Evolutionary conservation across 2,113 vertebrate genomes (phyloP).

Genomic region (Pica pica): DNA sequence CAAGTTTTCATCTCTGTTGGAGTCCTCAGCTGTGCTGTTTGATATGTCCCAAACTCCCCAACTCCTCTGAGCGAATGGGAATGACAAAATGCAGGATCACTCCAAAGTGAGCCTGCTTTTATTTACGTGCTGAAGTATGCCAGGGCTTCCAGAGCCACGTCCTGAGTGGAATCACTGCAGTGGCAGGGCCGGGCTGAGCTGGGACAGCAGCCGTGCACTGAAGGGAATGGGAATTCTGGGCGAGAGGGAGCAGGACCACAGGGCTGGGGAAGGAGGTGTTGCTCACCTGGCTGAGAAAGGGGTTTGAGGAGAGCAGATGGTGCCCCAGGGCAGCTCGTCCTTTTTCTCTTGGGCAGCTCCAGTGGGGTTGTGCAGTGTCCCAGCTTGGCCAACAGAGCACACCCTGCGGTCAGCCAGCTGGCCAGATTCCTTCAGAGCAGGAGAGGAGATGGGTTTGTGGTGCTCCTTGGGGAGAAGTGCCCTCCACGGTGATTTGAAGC

Average conservation of each 20-base stretch:
- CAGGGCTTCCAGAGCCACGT: neutral
- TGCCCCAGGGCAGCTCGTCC: neutral
- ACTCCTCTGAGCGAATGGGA: neutral
- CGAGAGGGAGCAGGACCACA: rapidly evolving
- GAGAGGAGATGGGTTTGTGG: rapidly evolving
- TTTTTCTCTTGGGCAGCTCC: neutral
- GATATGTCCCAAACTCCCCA: rapidly evolving
- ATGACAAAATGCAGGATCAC: neutral
- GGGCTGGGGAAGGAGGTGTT: neutral
- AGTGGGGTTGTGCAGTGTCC: rapidly evolving
- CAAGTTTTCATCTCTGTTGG: neutral
- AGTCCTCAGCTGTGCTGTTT: neutral
- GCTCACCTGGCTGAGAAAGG: neutral
- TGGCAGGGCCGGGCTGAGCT: neutral
- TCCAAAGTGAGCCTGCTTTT: neutral
- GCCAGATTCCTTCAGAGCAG: neutral
- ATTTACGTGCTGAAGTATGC: rapidly evolving
- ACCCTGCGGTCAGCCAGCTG: rapidly evolving
- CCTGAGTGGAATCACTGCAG: neutral
- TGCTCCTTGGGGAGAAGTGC: neutral
- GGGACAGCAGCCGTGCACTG: rapidly evolving
- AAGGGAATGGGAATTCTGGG: neutral
- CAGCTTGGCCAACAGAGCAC: rapidly evolving
- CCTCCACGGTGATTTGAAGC: neutral
- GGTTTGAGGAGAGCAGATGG: rapidly evolving